Base-by-base conservation (phyloP, 2,888 invertebrate genomes). In the Euzophera pinguis region DNA sequence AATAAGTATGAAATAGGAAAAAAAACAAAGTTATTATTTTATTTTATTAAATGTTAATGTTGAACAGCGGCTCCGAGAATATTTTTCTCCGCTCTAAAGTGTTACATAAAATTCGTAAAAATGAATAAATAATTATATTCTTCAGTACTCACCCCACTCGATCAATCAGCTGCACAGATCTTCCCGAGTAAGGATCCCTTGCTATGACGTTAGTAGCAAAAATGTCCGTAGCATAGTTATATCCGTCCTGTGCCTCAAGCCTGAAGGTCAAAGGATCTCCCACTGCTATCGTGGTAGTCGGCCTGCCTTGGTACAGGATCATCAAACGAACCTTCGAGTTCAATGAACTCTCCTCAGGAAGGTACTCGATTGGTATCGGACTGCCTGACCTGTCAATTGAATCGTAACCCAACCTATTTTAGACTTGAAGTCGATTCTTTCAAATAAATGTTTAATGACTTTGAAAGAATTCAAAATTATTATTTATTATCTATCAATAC, bases 201-300 rank as follows among this genome's bases (percentile, higher is more conserved):
- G 97, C 97, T 9, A 97, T 95, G 1, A 98, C 97, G 79, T 97
- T 97, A 0, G 97, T 97, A 0, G 97, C 97, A 73, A 98, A 98
- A 61, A 98, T 97, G 69, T 98, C 97, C 0, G 95, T 95, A 0
- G 94, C 94, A 65, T 97, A 96, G 73, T 95, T 96, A 68, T 96
- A 96, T 57, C 97, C 97, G 67, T 97, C 96, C 80, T 97, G 95
- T 0, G 97, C 94, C 84, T 97, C 97, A 47, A 98, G 81, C 57
- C 96, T 92, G 90, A 98, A 97, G 7, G 97, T 97, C 7, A 98
- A 77, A 0, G 97, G 97, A 82, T 98, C 97, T 0, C 97, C 97
- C 1, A 98, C 97, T 6, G 97, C 97, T 43, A 98, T 97, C 1
- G 97, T 97, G 0, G 97, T 97, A 0, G 97, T 98, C 0, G 97